Base-by-base conservation (phyloP, 2,888 invertebrate species). In the Spodoptera littoralis region DNA sequence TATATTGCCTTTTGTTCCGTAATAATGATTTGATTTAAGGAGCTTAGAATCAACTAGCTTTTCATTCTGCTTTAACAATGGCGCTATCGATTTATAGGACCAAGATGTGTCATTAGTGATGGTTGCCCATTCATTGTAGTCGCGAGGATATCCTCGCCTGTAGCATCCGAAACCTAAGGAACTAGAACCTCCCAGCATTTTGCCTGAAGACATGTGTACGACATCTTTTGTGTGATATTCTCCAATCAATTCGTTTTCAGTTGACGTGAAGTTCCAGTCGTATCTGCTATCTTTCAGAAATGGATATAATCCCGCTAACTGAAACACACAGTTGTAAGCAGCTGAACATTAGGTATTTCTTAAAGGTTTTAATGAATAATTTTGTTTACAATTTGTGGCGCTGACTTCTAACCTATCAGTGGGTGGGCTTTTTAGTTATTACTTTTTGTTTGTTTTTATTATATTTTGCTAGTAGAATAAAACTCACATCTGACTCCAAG, bases 1-100 rank as follows among this genome's bases (percentile, higher is more conserved):
- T 43, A 94, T 76, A 44, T 86, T 88, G 0, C 95, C 95, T 2
- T 86, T 83, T 0, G 81, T 85, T 11, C 92, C 91, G 63, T 92
- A 90, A 60, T 78, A 87, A 24, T 46, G 24, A 11, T n/a, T 43
- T 9, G 82, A 80, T 18, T 52, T 3, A 4, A 59, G 50, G 1
- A 59, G 51, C 27, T n/a, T 44, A 45, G 27, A 0, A 18, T 70
- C 70, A 12, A 56, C 48, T 0, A 70, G 55, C 27, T 46, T 48
- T 64, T 70, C 71, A 5, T 52, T 64, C 3, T 49, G 27, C 8
- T 3, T 1, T 11, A 64, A 45, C 13, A 64, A 45, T 13, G 51
- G 55, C 9, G 41, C 12, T 0, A 70, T 48, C 5, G 58, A 52
- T 41, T 59, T 11, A 47, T 52, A 70, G 0, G 48, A 65, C 70